phyloP scores from a whole-genome alignment of 2,888 invertebrate species.

The Tipula vernalis region DNA sequence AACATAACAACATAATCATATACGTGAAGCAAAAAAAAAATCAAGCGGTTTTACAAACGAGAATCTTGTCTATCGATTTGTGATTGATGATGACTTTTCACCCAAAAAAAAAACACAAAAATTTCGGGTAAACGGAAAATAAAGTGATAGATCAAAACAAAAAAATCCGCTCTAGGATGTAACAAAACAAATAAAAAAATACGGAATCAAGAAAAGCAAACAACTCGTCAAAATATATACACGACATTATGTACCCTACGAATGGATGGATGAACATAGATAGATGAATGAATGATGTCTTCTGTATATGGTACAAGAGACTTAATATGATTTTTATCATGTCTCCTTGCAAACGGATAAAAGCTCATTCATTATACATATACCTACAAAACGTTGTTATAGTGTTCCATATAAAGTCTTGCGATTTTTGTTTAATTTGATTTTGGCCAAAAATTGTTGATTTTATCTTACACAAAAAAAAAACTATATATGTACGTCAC shows the following conservation, averaged over 20 bases:
- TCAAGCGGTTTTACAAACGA: background rate
- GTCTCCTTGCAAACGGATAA: background rate
- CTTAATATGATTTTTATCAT: background rate
- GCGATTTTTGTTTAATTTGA: background rate
- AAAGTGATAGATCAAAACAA: background rate
- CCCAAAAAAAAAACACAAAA: background rate
- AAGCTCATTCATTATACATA: background rate
- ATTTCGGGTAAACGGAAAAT: background rate
- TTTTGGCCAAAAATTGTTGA: background rate
- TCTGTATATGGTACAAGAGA: background rate
- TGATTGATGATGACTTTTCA: background rate
- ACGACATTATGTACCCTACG: background rate
- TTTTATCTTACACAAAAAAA: background rate
- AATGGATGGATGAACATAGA: background rate
- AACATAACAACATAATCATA: background rate
- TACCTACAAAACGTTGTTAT: background rate
- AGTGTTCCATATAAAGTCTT: background rate
- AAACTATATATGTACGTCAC: background rate
- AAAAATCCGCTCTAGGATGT: background rate
- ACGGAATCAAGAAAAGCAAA: background rate
- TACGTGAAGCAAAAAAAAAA: background rate
- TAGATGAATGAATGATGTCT: background rate
- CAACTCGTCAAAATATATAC: background rate
- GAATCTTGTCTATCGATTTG: background rate
- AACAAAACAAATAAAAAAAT: too few relatives aligned